phyloP scores from a whole-genome alignment of 2,888 invertebrate genomes.

The Folsomia candida region DNA sequence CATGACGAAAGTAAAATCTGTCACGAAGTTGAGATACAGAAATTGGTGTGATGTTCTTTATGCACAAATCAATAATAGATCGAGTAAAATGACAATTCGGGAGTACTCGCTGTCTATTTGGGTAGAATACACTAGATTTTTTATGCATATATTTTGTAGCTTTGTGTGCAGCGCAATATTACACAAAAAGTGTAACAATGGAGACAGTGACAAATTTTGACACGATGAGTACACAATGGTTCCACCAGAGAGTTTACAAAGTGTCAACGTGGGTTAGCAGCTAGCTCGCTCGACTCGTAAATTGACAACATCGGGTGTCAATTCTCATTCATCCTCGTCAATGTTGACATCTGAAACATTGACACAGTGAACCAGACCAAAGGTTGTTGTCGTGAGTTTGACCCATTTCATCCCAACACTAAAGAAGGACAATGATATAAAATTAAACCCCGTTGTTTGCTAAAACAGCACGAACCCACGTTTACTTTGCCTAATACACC shows the following conservation, averaged over 20 bases:
- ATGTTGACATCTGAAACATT: background rate
- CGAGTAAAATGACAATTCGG: no score
- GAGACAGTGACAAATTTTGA: background rate
- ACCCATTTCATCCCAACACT: background rate
- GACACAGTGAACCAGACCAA: background rate
- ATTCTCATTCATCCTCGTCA: background rate
- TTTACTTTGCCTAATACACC: background rate
- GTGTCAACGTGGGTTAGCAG: background rate
- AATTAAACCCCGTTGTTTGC: background rate
- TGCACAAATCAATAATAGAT: no score
- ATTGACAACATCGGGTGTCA: background rate
- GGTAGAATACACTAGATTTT: no score
- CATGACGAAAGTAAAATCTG: no score
- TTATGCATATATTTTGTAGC: no score
- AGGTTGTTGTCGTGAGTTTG: background rate
- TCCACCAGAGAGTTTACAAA: background rate
- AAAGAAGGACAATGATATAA: background rate
- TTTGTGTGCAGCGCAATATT: no score
- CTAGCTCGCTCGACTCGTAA: background rate
- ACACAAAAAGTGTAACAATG: no score
- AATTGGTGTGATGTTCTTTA: no score
- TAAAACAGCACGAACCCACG: background rate
- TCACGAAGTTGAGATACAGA: no score
- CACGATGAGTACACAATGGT: background rate
- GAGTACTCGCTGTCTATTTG: no score